These are phyloP conservation scores for Monodelphis domestica DNA, from an alignment of 2,797 vertebrate genomes.

Conservation along the genomic window DNA sequence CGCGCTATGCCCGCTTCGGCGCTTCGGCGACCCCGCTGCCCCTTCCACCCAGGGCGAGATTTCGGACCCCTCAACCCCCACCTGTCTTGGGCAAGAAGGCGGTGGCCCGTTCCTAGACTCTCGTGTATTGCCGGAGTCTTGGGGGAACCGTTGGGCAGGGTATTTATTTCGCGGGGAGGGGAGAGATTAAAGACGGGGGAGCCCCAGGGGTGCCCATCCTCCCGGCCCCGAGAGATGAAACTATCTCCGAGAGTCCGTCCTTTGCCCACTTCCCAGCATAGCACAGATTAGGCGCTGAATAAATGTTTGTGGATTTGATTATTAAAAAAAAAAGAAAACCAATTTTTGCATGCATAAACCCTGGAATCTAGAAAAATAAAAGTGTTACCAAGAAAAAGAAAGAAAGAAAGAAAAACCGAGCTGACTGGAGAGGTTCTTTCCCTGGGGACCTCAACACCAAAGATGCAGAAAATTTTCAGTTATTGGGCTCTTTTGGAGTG, in stretches of 20 bases:
- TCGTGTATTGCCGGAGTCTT: background rate
- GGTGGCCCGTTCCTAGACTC: background rate
- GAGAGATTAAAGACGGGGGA: background rate
- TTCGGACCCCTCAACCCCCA: background rate
- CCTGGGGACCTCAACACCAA: background rate
- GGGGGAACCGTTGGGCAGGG: background rate
- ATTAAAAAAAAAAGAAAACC: too few relatives aligned
- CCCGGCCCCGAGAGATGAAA: background rate
- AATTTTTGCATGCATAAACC: too few relatives aligned
- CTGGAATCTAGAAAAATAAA: too few relatives aligned
- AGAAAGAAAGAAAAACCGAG: too few relatives aligned
- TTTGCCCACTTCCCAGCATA: background rate
- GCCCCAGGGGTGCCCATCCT: background rate
- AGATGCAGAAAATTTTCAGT: background rate
- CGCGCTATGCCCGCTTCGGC: background rate
- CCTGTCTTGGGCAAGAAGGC: background rate
- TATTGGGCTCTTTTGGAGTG: background rate
- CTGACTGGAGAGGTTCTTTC: background rate
- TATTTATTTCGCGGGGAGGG: background rate
- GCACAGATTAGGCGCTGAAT: background rate
- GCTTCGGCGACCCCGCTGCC: background rate
- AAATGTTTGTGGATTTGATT: constrained; percentile 16
- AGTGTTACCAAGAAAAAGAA: too few relatives aligned
- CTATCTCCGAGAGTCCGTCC: background rate
- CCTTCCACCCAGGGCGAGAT: background rate